Percentiles rank a stretch among this genome's conserved stretches.
phyloP scores from a whole-genome alignment of 2,888 invertebrate genomes.

The Nephrotoma appendiculata region DNA sequence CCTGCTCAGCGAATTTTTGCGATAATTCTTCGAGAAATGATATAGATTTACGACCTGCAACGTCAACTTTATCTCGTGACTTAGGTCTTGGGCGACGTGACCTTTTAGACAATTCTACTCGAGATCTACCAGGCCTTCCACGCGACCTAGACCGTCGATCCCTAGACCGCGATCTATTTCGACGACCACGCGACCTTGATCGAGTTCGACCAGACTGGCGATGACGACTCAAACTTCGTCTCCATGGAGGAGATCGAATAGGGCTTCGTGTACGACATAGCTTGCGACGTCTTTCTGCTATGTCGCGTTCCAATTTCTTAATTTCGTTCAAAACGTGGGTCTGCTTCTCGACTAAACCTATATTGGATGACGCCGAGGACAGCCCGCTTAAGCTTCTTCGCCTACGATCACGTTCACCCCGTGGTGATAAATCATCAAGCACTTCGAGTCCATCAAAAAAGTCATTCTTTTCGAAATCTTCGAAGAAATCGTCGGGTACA shows the following conservation, averaged over 20 bases:
- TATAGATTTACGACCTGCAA: not conserved
- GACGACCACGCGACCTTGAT: not conserved
- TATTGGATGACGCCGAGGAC: not conserved
- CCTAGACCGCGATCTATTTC: not conserved
- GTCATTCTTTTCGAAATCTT: not conserved
- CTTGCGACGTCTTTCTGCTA: not conserved
- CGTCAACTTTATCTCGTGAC: not conserved
- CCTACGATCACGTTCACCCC: not conserved
- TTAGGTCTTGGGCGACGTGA: not conserved
- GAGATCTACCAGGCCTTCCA: not conserved
- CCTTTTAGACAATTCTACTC: not conserved
- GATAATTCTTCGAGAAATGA: slow-evolving; percentile 5
- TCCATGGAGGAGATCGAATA: not conserved
- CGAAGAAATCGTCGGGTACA: slow-evolving; percentile 1
- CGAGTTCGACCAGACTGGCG: not conserved
- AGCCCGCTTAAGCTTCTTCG: not conserved
- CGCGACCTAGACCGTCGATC: not conserved
- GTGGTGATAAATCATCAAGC: not conserved
- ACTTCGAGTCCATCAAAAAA: slow-evolving; percentile 2
- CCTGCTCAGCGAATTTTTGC: not conserved
- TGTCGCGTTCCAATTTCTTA: not conserved
- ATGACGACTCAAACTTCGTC: not conserved
- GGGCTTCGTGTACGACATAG: not conserved
- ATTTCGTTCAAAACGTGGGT: not conserved
- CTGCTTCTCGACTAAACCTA: not conserved